Conservation (phyloP, 2,797 vertebrate genomes). For the Limosa lapponica region DNA sequence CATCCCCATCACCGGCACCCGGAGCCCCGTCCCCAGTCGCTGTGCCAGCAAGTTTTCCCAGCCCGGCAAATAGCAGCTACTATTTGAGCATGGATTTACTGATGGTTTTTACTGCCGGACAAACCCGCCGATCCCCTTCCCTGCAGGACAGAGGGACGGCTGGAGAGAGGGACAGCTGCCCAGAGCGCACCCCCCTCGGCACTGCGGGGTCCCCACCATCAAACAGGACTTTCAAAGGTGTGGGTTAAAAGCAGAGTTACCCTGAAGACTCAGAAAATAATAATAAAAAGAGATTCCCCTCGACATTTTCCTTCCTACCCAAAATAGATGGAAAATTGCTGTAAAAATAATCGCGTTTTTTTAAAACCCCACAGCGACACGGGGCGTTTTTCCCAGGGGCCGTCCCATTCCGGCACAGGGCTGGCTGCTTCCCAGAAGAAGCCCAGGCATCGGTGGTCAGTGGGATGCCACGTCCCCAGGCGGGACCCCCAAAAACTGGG, state of each 20-base stretch:
- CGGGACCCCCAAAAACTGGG: not conserved
- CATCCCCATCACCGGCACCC: not conserved
- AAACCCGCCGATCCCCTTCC: fast-evolving
- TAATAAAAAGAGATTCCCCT: constrained; percentile 21
- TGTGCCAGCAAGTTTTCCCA: not conserved
- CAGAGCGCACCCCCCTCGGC: fast-evolving
- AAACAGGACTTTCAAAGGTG: not conserved
- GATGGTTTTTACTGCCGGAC: not conserved
- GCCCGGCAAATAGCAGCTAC: not conserved
- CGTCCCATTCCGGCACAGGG: not conserved
- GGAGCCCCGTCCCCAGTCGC: not conserved
- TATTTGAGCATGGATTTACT: not conserved
- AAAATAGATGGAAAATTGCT: constrained; percentile 60
- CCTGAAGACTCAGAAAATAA: not conserved
- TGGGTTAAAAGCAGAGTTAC: not conserved
- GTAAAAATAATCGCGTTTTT: constrained; percentile 50
- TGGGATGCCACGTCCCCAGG: not conserved
- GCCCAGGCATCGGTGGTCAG: fast-evolving
- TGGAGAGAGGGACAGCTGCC: fast-evolving
- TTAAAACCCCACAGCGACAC: constrained; percentile 15
- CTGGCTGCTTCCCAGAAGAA: constrained; percentile 2
- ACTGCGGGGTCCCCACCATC: not conserved
- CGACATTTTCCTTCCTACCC: not conserved
- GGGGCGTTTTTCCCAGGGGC: constrained; percentile 40
- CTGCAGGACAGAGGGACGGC: fast-evolving